These are phyloP conservation scores for Sebastolobus alascanus DNA, from an alignment of 2,797 vertebrate species.

Conservation along the genomic window DNA sequence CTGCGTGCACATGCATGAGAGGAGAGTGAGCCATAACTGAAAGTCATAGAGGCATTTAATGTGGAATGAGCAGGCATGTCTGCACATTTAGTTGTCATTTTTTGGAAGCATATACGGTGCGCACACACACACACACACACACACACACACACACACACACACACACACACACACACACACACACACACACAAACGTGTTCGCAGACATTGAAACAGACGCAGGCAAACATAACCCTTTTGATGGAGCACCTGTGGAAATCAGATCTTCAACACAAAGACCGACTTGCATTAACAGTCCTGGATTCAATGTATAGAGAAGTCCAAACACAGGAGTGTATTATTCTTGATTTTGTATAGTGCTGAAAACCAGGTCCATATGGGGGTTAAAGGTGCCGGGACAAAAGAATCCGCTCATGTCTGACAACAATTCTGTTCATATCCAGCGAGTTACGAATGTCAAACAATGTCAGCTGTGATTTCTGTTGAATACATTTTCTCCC, in stretches of 20 bases:
- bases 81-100: constrained; percentile 65
- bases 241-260: constrained; percentile 68
- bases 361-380: constrained; percentile 49
- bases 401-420: constrained; percentile 49
- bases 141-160: neutral
- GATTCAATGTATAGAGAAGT: constrained; percentile 49
- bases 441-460: constrained; percentile 65
- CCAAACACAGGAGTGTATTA: constrained; percentile 40
- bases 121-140: constrained; percentile 31
- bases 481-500: constrained; percentile 27
- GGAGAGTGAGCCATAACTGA: constrained; percentile 61
- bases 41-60: constrained; percentile 75
- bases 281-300: constrained; percentile 41
- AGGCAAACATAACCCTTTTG: constrained; percentile 56
- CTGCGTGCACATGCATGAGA: constrained; percentile 60
- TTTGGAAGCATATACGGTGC: constrained; percentile 26
- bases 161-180: constrained; percentile 21
- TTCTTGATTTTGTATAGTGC: constrained; percentile 39
- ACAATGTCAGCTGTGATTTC: constrained; percentile 63
- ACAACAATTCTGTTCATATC: constrained; percentile 33
- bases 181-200: neutral
- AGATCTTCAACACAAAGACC: constrained; percentile 49
- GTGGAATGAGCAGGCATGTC: constrained; percentile 75
- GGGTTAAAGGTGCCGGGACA: constrained; percentile 37
- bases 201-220: constrained; percentile 40